Conservation (phyloP, 2,797 vertebrate species). For the Pelochelys cantorii region DNA sequence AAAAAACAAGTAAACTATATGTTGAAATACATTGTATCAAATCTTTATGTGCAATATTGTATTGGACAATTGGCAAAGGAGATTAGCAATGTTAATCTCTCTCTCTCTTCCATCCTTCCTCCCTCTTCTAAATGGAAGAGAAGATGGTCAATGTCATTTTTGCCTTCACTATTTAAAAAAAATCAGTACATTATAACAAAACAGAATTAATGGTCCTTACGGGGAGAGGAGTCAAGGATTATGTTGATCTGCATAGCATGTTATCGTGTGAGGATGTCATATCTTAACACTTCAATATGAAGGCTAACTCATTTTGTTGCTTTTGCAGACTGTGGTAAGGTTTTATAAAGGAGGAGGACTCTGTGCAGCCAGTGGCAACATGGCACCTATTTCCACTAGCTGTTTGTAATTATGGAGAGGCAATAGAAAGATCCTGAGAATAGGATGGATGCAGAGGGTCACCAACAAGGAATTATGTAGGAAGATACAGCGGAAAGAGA, state of each 20-base stretch:
- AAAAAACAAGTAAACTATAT: background rate
- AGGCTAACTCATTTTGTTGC: background rate
- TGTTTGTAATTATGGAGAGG: background rate
- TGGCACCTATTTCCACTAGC: background rate
- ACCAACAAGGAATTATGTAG: too few relatives aligned
- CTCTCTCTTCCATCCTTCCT: background rate
- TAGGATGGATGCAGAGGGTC: too few relatives aligned
- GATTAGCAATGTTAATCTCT: background rate
- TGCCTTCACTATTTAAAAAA: background rate
- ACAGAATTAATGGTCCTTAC: background rate
- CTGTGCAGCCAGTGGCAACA: background rate
- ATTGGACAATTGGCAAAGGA: background rate
- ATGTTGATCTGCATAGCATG: background rate
- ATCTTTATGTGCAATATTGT: background rate
- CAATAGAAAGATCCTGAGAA: background rate
- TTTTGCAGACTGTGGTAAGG: background rate
- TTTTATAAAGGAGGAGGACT: background rate
- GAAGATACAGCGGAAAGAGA: too few relatives aligned
- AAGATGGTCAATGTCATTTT: background rate
- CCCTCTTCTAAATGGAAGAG: background rate
- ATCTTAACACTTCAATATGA: background rate
- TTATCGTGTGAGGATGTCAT: background rate
- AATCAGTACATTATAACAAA: background rate
- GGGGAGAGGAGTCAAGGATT: background rate
- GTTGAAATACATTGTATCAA: background rate